Evolutionary conservation across 2,113 vertebrate genomes (phyloP).

Genomic region (Misgurnus mizolepis): DNA sequence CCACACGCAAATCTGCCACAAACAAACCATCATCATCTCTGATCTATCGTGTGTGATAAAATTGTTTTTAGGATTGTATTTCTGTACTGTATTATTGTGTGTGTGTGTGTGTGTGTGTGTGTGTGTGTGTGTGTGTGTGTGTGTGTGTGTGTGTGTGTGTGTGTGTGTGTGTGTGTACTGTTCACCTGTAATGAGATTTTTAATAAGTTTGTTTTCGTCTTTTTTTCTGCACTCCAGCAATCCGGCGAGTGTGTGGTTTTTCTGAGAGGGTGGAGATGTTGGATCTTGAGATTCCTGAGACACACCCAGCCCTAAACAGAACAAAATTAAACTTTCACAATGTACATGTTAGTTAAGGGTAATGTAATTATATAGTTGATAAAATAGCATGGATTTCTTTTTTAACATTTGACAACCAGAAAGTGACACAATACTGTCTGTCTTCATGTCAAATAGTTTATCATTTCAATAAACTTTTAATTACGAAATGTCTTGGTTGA

Average conservation of each 20-base stretch:
- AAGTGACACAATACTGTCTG: too few species aligned
- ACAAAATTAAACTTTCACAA: not conserved
- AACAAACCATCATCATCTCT: not conserved
- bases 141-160: not conserved
- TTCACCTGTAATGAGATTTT: slow-evolving; percentile 80
- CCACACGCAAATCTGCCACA: slow-evolving; percentile 71
- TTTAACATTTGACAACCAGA: too few species aligned
- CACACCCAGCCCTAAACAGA: slow-evolving; percentile 43
- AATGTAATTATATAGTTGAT: too few species aligned
- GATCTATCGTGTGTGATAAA: too few species aligned
- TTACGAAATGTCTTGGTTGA: too few species aligned
- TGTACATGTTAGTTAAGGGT: not conserved
- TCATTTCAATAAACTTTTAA: too few species aligned
- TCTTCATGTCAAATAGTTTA: too few species aligned
- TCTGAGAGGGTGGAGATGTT: not conserved
- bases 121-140: not conserved
- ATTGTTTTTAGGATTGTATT: too few species aligned
- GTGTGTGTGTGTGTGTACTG: not conserved
- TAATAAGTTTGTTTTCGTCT: slow-evolving; percentile 76
- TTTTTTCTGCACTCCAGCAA: slow-evolving; percentile 75
- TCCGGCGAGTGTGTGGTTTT: slow-evolving; percentile 58
- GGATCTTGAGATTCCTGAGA: slow-evolving; percentile 41
- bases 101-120: not conserved
- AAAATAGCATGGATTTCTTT: not conserved
- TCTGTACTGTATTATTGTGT: not conserved